Conservation (phyloP, 2,113 vertebrate genomes). For the Pomatostomus ruficeps region DNA sequence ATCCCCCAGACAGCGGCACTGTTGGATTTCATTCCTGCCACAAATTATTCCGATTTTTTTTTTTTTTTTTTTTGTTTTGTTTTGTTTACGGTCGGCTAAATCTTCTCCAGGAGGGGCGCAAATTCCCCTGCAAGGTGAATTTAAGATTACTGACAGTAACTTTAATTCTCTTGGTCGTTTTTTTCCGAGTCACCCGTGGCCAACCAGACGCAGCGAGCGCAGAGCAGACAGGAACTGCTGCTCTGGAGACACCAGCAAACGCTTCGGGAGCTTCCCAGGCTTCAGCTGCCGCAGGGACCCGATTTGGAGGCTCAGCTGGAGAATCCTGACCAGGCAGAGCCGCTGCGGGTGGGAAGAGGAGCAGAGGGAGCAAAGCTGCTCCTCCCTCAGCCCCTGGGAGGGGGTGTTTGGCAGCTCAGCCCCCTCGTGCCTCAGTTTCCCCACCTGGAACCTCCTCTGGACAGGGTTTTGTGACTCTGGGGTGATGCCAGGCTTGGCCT, state of each 20-base stretch:
- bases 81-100: rapidly evolving
- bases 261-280: rapidly evolving
- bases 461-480: not conserved
- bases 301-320: not conserved
- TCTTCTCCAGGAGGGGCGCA: not conserved
- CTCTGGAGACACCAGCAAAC: not conserved
- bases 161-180: not conserved
- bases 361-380: not conserved
- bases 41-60: not conserved
- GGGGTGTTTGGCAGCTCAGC: not conserved
- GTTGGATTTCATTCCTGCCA: not conserved
- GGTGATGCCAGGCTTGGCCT: rapidly evolving
- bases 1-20: conserved; percentile 36
- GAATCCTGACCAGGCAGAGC: not conserved
- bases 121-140: not conserved
- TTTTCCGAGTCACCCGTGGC: not conserved
- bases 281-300: not conserved
- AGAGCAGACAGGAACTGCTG: not conserved
- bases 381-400: rapidly evolving
- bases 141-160: not conserved
- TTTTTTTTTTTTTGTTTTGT: too few species aligned
- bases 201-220: not conserved
- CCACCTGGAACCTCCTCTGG: rapidly evolving
- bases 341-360: not conserved
- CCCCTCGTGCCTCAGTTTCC: not conserved